Conservation (phyloP, 2,113 vertebrate genomes). For the Sisor rabdophorus region DNA sequence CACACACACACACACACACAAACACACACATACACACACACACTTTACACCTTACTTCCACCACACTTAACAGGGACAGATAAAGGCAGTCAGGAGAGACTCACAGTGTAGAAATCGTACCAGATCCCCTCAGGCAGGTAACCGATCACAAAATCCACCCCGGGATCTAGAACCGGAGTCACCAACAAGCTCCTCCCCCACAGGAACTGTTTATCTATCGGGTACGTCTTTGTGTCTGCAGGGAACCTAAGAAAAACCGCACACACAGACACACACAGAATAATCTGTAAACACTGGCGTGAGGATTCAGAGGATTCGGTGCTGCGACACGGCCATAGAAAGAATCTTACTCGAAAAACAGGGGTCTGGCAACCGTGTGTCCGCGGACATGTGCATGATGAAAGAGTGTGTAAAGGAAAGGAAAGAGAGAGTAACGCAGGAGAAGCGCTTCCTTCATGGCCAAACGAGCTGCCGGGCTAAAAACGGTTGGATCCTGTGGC, state of each 20-base stretch:
- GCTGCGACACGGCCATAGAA: neutral
- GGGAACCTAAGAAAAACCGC: slow-evolving; percentile 68
- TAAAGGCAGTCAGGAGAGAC: slow-evolving; percentile 11
- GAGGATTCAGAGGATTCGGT: neutral
- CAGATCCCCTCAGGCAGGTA: slow-evolving; percentile 79
- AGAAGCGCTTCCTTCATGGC: slow-evolving; percentile 80
- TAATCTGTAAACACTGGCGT: neutral
- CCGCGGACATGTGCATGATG: slow-evolving; percentile 76
- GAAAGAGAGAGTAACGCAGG: slow-evolving; percentile 81
- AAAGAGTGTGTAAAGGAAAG: slow-evolving; percentile 84
- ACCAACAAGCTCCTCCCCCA: slow-evolving; percentile 80
- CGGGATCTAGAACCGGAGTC: slow-evolving; percentile 76
- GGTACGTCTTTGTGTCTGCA: slow-evolving; percentile 67
- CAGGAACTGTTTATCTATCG: slow-evolving; percentile 80
- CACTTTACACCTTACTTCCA: neutral
- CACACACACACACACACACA: slow-evolving; percentile 23
- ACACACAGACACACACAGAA: neutral
- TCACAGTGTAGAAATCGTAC: slow-evolving; percentile 83
- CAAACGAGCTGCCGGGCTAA: slow-evolving; percentile 65
- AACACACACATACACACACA: slow-evolving; percentile 7
- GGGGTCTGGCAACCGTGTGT: slow-evolving; percentile 75
- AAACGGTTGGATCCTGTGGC: slow-evolving; percentile 78
- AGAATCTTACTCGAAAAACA: slow-evolving; percentile 81
- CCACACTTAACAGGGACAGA: neutral
- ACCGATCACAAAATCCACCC: slow-evolving; percentile 66